Evolutionary conservation across 2,797 vertebrate species (phyloP).

Genomic region (Brachyrhaphis roseni): DNA sequence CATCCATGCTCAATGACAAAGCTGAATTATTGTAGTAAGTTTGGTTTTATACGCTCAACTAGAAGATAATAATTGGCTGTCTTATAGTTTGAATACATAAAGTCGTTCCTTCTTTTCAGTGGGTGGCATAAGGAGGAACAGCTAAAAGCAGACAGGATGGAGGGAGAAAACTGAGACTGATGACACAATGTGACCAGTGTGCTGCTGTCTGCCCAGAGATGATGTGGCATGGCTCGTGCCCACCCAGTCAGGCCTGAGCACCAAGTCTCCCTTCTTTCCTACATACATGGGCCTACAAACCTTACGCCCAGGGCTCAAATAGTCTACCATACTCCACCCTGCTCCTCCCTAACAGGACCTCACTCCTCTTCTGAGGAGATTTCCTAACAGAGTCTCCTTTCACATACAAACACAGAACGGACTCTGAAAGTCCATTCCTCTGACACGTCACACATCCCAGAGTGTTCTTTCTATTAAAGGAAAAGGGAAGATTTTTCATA

Average conservation of each 20-base stretch:
- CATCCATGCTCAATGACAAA: not conserved
- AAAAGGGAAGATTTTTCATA: not conserved
- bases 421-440: not conserved
- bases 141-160: constrained; percentile 39
- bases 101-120: constrained; percentile 51
- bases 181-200: constrained; percentile 79
- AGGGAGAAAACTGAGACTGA: constrained; percentile 52
- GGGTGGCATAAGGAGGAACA: constrained; percentile 37
- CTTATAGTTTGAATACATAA: constrained; percentile 48
- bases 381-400: constrained; percentile 1
- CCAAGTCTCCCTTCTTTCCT: constrained; percentile 39
- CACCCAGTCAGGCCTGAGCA: constrained; percentile 55
- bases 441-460: not conserved
- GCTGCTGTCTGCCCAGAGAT: constrained; percentile 68
- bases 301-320: constrained; percentile 7
- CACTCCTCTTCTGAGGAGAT: not conserved
- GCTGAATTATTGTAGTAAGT: not conserved
- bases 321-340: constrained; percentile 12
- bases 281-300: constrained; percentile 12
- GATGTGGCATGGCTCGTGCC: constrained; percentile 77
- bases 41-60: not conserved
- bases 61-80: not conserved
- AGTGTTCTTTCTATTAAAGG: not conserved
- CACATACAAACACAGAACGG: constrained; percentile 6
- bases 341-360: not conserved